phyloP scores from a whole-genome alignment of 1,140 invertebrate genomes.

The Aphelenchoides avenae region DNA sequence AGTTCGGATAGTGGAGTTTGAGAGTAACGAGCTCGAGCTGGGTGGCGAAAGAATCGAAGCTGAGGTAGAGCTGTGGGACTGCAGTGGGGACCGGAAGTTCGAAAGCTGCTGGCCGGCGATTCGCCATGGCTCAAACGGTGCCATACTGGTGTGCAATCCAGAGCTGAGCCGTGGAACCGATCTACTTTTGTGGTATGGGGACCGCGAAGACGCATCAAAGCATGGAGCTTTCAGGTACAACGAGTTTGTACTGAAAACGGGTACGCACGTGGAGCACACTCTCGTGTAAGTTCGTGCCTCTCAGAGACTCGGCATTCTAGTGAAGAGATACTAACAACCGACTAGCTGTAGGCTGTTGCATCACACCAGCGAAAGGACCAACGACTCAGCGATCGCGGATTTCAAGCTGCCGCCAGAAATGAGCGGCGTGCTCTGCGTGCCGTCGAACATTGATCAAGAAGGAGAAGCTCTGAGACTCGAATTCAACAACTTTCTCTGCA shows the following conservation, averaged over 20 bases:
- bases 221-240: conserved; percentile 63
- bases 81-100: conserved; percentile 69
- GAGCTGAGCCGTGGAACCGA: conserved; percentile 66
- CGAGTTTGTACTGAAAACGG: conserved; percentile 68
- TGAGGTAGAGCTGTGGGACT: conserved; percentile 71
- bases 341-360: no score
- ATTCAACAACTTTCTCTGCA: conserved; percentile 45
- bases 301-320: no score
- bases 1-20: conserved; percentile 69
- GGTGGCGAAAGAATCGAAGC: conserved; percentile 63
- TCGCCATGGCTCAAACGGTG: conserved; percentile 68
- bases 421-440: conserved; percentile 32
- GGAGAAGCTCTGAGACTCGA: conserved; percentile 38
- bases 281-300: no score
- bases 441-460: conserved; percentile 39
- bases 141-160: conserved; percentile 72
- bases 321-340: no score
- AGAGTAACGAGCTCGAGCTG: conserved; percentile 63
- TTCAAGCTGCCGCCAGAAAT: conserved; percentile 49
- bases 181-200: conserved; percentile 68
- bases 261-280: conserved; percentile 59
- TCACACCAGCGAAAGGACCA: conserved; percentile 44
- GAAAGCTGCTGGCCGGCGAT: conserved; percentile 72
- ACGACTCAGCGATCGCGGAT: conserved; percentile 44
- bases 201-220: not conserved